Conservation (phyloP, 1,140 invertebrate species). For the Bombus affinis region DNA sequence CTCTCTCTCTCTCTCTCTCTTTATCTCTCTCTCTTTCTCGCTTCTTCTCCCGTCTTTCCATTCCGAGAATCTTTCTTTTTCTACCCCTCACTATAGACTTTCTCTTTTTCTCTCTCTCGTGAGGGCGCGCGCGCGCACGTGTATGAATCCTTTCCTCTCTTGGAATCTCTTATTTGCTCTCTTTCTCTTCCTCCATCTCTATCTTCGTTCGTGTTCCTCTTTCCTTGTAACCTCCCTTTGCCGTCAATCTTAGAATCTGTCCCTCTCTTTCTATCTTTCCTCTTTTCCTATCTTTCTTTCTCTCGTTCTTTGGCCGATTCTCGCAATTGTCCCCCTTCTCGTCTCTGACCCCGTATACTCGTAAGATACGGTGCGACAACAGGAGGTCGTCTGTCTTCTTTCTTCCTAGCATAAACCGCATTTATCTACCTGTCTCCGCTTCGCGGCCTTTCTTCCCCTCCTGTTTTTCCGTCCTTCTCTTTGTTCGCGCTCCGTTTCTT, state of each 20-base stretch:
- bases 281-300: conserved; percentile 22
- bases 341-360: conserved; percentile 59
- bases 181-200: conserved; percentile 10
- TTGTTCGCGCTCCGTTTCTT: conserved; percentile 36
- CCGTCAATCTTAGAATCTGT: conserved; percentile 13
- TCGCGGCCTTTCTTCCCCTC: conserved; percentile 30
- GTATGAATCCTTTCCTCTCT: conserved; percentile 32
- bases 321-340: conserved; percentile 47
- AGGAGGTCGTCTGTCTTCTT: conserved; percentile 31
- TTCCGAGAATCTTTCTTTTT: not conserved
- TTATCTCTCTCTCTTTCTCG: not conserved
- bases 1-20: conserved; percentile 18
- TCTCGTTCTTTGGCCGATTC: conserved; percentile 35
- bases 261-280: conserved; percentile 33
- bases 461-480: conserved; percentile 9
- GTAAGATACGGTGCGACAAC: conserved; percentile 60
- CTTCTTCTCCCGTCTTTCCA: conserved; percentile 14
- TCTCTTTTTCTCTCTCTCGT: not conserved
- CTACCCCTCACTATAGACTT: conserved; percentile 7
- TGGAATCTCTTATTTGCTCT: conserved; percentile 24
- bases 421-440: conserved; percentile 46
- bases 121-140: not conserved
- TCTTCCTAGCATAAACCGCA: conserved; percentile 24
- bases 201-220: conserved; percentile 28
- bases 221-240: conserved; percentile 2